phyloP scores from a whole-genome alignment of 2,797 vertebrate genomes.

The Hyperoplus lanceolatus region DNA sequence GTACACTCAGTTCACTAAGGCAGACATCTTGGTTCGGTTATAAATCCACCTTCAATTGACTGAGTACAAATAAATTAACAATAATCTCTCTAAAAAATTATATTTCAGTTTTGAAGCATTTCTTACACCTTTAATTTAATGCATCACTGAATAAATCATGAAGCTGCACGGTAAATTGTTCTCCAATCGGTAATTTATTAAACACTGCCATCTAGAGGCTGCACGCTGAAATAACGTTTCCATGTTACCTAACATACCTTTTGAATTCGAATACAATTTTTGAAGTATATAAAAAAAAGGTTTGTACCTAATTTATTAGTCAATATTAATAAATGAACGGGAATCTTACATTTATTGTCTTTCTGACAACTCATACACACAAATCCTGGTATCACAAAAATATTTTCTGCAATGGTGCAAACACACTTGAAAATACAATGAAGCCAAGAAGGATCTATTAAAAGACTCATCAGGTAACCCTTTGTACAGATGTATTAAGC shows the following conservation, averaged over 20 bases:
- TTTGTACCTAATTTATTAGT: conserved; percentile 21
- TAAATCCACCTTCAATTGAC: conserved; percentile 39
- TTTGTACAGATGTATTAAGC: conserved; percentile 61
- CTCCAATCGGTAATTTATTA: conserved; percentile 44
- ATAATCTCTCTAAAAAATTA: conserved; percentile 78
- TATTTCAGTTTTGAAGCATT: conserved; percentile 6
- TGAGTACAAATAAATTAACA: conserved; percentile 28
- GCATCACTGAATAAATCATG: neutral
- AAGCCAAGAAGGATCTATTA: conserved; percentile 45
- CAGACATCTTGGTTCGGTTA: conserved; percentile 50
- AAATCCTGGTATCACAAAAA: conserved; percentile 61
- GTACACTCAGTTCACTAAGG: conserved; percentile 65
- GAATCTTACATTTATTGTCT: conserved; percentile 61
- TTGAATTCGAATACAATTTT: conserved; percentile 18
- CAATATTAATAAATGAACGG: conserved; percentile 41
- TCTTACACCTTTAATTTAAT: conserved; percentile 21
- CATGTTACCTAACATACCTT: neutral
- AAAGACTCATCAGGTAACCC: conserved; percentile 50
- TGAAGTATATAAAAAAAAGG: neutral
- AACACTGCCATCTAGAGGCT: conserved; percentile 81
- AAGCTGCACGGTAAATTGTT: conserved; percentile 47
- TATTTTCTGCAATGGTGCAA: conserved; percentile 49
- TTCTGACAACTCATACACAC: conserved; percentile 47
- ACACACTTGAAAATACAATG: conserved; percentile 52
- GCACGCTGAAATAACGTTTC: neutral